Conservation (phyloP, 2,888 invertebrate genomes). For the Euclidia mi region DNA sequence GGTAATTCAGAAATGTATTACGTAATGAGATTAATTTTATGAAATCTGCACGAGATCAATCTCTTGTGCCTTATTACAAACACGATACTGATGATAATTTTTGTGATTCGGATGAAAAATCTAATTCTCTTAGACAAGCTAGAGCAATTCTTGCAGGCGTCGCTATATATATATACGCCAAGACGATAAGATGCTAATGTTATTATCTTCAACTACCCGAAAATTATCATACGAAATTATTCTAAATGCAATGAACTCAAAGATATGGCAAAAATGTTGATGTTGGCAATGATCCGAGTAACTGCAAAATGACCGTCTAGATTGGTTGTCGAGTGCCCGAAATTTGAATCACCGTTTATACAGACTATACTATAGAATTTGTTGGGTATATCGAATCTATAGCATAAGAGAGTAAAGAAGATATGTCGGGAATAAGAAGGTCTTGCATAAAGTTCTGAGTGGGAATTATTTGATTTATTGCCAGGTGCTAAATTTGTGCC, state of each 20-base stretch:
- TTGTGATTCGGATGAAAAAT: too few relatives aligned
- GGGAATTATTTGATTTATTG: neutral
- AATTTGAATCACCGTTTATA: constrained; percentile 56
- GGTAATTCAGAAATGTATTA: too few relatives aligned
- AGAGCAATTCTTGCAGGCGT: neutral
- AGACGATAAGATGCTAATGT: neutral
- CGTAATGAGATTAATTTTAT: too few relatives aligned
- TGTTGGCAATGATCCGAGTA: constrained; percentile 75
- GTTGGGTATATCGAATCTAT: too few relatives aligned
- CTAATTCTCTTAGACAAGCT: too few relatives aligned
- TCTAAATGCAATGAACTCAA: constrained; percentile 25
- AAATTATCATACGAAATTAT: constrained; percentile 12
- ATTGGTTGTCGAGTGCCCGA: constrained; percentile 57
- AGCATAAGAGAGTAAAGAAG: constrained; percentile 17
- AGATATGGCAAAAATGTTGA: constrained; percentile 58
- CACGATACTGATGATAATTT: too few relatives aligned
- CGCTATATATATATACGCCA: too few relatives aligned
- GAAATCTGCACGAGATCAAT: too few relatives aligned
- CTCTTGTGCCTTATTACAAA: too few relatives aligned
- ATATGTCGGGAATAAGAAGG: neutral
- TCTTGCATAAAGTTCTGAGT: neutral
- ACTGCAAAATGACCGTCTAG: constrained; percentile 53
- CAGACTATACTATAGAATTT: too few relatives aligned
- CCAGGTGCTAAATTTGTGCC: constrained; percentile 1
- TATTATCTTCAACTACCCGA: neutral